These are phyloP conservation scores for Balaeniceps rex DNA, from an alignment of 2,113 vertebrate species.

Conservation along the genomic window DNA sequence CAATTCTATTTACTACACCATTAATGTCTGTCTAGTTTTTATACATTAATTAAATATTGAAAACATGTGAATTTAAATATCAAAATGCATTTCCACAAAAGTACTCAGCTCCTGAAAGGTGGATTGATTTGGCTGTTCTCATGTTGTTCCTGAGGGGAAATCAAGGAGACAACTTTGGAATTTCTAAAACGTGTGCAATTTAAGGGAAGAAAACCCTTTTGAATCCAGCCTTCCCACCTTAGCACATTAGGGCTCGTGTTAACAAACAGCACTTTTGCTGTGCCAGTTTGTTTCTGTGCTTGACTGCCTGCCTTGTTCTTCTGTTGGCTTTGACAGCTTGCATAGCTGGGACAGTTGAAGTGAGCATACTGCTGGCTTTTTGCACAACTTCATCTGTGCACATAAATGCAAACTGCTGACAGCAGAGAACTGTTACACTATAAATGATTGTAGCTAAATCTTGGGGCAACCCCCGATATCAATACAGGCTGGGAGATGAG, in stretches of 20 bases:
- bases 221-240: neutral
- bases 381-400: neutral
- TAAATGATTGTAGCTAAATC: neutral
- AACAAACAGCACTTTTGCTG: neutral
- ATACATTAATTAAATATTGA: neutral
- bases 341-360: neutral
- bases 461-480: too few species aligned
- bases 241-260: accelerated
- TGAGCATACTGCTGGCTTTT: neutral
- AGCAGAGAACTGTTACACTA: neutral
- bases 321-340: neutral
- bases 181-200: neutral
- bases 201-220: neutral
- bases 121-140: neutral
- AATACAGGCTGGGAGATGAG: too few species aligned
- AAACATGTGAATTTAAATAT: neutral
- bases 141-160: neutral
- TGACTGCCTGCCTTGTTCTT: neutral
- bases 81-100: neutral
- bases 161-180: neutral
- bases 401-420: neutral
- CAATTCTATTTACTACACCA: neutral
- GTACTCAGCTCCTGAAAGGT: neutral
- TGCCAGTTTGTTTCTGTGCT: neutral
- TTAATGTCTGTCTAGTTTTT: neutral